Base-by-base conservation (phyloP, 2,797 vertebrate genomes). In the Botia kubotai region DNA sequence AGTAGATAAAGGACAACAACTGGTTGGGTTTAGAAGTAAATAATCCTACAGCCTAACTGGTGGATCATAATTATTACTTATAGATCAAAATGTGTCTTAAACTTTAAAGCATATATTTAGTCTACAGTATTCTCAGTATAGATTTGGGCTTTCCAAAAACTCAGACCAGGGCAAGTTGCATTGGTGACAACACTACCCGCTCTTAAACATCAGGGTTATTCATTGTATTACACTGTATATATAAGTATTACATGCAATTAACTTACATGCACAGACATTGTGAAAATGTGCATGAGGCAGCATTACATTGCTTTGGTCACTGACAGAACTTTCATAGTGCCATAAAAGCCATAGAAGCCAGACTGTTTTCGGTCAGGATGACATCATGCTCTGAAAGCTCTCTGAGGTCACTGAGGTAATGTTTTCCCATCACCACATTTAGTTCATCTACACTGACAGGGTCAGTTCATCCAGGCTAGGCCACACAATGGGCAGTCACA, bases 401-500 rank as follows among this genome's bases (percentile, higher is more conserved):
- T 43, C 91, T 90, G 82, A 92, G 92, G 5, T 95, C 93, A 0
- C 91, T 93, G 84, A 94, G 91, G 86, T 94, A 89, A 89, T 94
- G 92, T 75, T 92, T 92, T 16, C 95, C 95, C 84, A 96, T 84
- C 71, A 95, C 91, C 16, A 97, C 94, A 87, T 94, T 96, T 82
- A 97, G 91, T 78, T 95, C 93, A 2, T 92, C 92, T 13, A 93
- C 85, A 86, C 92, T 94, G 70, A 96, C 88, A 19, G 93, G 84
- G 0, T 86, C 89, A 82, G 87, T 89, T 86, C 91, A 95, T 79
- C 94, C 94, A 83, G 94, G 89, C 82, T 95, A 92, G 0, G 93
- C 92, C 81, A 97, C 96, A 0, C 97, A 98, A 87, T 95, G 96
- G 46, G 96, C 96, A 11, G 96, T 94, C 84, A 96, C 95, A 84